Evolutionary conservation across 2,797 vertebrate species (phyloP), one percentile per base, ranked within the genome.

Genomic region (Mastacembelus armatus): DNA sequence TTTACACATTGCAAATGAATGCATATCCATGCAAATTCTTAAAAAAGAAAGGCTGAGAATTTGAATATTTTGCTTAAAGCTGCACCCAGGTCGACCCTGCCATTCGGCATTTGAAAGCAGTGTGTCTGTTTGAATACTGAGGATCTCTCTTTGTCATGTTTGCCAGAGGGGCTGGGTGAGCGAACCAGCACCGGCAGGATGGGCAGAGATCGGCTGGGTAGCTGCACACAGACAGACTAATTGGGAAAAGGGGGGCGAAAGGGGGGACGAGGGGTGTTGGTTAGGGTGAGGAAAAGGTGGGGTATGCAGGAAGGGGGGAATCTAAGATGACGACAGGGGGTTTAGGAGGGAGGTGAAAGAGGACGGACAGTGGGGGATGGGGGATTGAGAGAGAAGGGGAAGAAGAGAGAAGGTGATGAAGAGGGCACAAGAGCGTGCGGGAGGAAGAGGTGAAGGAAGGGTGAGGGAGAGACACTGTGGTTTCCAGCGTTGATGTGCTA

Each of bases 401-500:
- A 66, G 82, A 74, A 58, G 67, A 74, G 79, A 77, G 76, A 66
- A 88, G 84, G 85, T 83, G 87, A 88, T 81, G 80, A 81, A 79
- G 78, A 87, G 89, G 84, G 81, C 80, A 85, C 33, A 5, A 56
- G 79, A 77, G 71, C 24, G 33, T 68, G 83, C 45, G 49, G 69
- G 80, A 85, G 79, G 92, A 91, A 89, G 90, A 84, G 77, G n/a
- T 81, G 88, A 92, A 90, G 90, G 84, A 89, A 88, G 92, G 91
- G 82, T 83, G 85, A 85, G 84, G 83, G 59, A 66, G n/a, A 85
- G 85, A 88, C 84, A 66, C 77, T 85, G 85, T 88, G 85, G 89
- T 92, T 91, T 90, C 86, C 82, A 85, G 90, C 80, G 91, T 95
- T 95, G 95, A 96, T 95, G 94, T 94, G 89, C 90, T 86, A 81